Base-by-base conservation (phyloP, 2,888 invertebrate species). In the Drosophila buzzatii region DNA sequence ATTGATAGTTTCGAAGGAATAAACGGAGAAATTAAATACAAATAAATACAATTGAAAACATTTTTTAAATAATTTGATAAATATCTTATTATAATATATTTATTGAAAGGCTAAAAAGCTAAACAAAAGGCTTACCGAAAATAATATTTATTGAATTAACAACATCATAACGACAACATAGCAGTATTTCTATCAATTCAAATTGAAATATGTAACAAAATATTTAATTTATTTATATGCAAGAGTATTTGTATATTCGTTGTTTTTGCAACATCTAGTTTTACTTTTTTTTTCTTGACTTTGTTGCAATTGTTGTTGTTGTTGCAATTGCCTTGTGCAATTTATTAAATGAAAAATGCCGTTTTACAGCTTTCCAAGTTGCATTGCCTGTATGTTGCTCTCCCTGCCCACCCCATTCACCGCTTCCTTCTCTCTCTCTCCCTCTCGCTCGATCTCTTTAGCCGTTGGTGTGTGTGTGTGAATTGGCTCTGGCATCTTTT, bases 361-460 rank as follows among this genome's bases (percentile, higher is more conserved):
- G 86, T 90, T 90, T 85, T 88, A 88, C 91, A 86, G 90, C 91
- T 90, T 90, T 86, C 91, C 90, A 85, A 85, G 78, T 85, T 89
- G 85, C 88, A 80, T 70, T 86, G 72, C 72, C 72, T 59, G 57
- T 41, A 23, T 65, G 39, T 51, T 52, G 10, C 45, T 16, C 45
- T 5, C 42, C 18, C 49, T 18, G 45, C 16, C 6, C 18, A 6
- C n/a, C 18, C 27, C 37, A 16, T 37, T 16, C 12, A 16, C 20
- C n/a, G 14, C n/a, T 10, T 7, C 18, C 14, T 23, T 23, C 52
- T 47, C 10, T 14, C 1, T 31, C 37, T 44, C 8, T 27, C 27
- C 27, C 18, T 1, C 41, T 20, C n/a, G 2, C 12, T 35, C n/a
- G 37, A 2, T 18, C 9, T 41, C 42, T 33, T 9, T 14, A 37